These are phyloP conservation scores for Pristis pectinata DNA, from an alignment of 2,797 vertebrate genomes.

Conservation along the genomic window DNA sequence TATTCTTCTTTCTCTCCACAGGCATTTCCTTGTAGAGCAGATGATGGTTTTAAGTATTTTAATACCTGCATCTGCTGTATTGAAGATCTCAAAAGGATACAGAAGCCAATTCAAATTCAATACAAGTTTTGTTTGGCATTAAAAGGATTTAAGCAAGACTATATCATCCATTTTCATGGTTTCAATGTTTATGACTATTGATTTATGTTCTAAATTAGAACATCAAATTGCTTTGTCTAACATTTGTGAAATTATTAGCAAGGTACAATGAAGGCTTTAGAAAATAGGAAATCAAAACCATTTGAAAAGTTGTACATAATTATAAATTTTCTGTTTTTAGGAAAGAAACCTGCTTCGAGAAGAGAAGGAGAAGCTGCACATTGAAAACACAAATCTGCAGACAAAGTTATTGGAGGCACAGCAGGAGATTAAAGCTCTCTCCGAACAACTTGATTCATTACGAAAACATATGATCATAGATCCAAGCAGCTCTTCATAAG, in stretches of 20 bases:
- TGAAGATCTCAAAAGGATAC: not conserved
- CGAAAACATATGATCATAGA: not conserved
- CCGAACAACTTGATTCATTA: slow-evolving; percentile 28
- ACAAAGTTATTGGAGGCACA: slow-evolving; percentile 63
- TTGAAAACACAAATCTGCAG: slow-evolving; percentile 48
- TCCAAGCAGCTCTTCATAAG: not conserved
- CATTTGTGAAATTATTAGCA: not conserved
- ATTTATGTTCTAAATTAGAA: not conserved
- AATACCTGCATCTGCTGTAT: not conserved
- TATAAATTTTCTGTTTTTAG: slow-evolving; percentile 43
- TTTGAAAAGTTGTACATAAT: not conserved
- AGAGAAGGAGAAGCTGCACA: slow-evolving; percentile 54
- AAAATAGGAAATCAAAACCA: not conserved
- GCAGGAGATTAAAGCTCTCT: slow-evolving; percentile 62
- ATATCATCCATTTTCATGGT: not conserved
- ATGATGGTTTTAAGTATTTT: no score
- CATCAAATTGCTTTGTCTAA: not conserved
- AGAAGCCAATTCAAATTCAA: not conserved
- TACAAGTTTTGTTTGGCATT: not conserved
- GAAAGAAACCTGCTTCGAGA: slow-evolving; percentile 61
- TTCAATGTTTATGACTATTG: not conserved
- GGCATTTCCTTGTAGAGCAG: not conserved
- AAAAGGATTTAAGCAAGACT: not conserved
- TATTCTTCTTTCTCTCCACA: not conserved
- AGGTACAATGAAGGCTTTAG: not conserved